Evolutionary conservation across 92 coral and sea anemone genomes (phyloP).

Genomic region (Paramuricea clavata): DNA sequence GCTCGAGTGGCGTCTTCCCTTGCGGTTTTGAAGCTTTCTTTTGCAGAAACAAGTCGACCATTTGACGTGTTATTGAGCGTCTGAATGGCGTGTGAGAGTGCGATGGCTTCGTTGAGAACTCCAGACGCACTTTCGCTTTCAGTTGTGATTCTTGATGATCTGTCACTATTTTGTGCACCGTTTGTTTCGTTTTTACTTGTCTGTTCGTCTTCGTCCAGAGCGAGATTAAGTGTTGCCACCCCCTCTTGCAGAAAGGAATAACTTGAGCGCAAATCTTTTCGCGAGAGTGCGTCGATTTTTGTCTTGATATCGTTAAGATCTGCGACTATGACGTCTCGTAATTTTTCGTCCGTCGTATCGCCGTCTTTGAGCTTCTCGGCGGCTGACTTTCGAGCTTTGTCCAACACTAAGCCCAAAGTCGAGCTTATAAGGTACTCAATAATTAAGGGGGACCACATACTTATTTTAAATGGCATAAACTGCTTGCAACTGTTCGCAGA

Average conservation of each 20-base stretch:
- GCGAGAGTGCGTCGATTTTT: neutral
- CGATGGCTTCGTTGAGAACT: neutral
- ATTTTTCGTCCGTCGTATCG: neutral
- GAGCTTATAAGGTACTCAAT: no score
- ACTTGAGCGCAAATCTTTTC: constrained; percentile 4
- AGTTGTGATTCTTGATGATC: neutral
- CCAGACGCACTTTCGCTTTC: neutral
- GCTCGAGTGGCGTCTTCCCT: neutral
- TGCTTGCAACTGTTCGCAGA: no score
- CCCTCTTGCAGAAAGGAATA: neutral
- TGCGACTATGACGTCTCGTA: neutral
- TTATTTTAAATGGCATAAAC: no score
- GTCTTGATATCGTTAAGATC: neutral
- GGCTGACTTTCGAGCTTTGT: no score
- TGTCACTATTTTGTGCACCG: neutral
- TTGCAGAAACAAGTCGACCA: neutral
- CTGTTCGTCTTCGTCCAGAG: neutral
- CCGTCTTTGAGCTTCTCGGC: no score
- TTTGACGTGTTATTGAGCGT: neutral
- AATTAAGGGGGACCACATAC: no score
- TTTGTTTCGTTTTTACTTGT: no score
- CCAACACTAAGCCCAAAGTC: no score
- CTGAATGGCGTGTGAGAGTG: neutral
- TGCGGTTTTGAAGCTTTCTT: neutral
- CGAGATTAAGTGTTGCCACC: neutral